Conservation (phyloP, 2,888 invertebrate genomes). For the Tachystola acroxantha region DNA sequence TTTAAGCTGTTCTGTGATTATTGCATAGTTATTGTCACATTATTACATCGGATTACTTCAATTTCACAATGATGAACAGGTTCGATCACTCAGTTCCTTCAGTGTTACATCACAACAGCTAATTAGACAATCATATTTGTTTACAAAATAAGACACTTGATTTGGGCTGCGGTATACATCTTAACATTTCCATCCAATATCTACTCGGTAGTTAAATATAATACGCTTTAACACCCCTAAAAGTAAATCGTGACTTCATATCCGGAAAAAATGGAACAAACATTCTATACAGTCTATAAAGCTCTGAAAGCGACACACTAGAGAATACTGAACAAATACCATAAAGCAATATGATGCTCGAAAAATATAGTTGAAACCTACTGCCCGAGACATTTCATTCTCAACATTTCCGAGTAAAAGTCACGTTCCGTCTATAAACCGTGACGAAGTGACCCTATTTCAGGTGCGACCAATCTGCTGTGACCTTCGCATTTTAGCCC, state of each 20-base stretch:
- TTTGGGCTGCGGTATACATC: too few species aligned
- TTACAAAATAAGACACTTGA: too few species aligned
- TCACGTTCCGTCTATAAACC: slow-evolving; percentile 57
- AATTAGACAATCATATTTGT: too few species aligned
- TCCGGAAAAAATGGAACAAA: background rate
- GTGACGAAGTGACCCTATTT: slow-evolving; percentile 62
- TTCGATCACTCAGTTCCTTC: too few species aligned
- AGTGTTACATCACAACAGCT: too few species aligned
- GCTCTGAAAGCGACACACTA: slow-evolving; percentile 18
- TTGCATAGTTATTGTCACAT: too few species aligned
- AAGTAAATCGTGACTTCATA: background rate
- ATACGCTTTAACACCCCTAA: background rate
- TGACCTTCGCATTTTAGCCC: slow-evolving; percentile 65
- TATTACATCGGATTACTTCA: too few species aligned
- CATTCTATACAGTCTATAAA: background rate
- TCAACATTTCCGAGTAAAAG: slow-evolving; percentile 54
- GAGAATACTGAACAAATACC: slow-evolving; percentile 27
- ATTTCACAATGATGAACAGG: too few species aligned
- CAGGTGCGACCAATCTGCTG: slow-evolving; percentile 59
- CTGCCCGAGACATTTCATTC: slow-evolving; percentile 15
- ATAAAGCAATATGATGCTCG: slow-evolving; percentile 19
- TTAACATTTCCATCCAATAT: too few species aligned
- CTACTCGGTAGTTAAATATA: too few species aligned
- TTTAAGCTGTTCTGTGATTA: too few species aligned
- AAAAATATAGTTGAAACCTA: slow-evolving; percentile 8